Conservation (phyloP, 2,113 vertebrate species). For the Cariama cristata region DNA sequence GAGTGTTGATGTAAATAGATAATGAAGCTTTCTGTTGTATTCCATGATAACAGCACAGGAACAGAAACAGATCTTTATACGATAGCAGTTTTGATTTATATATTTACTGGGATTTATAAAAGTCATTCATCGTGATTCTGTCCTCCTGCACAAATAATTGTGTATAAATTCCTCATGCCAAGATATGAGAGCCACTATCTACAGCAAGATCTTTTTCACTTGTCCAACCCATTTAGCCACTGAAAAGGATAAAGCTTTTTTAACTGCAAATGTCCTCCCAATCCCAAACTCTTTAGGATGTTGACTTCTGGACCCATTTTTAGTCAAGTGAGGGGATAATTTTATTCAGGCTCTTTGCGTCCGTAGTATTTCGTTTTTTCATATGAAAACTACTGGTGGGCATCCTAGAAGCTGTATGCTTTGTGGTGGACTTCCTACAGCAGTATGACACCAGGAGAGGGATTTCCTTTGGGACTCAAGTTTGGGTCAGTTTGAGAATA, state of each 20-base stretch:
- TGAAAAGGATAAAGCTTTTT: background rate
- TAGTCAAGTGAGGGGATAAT: background rate
- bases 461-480: background rate
- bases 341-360: background rate
- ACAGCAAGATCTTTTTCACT: background rate
- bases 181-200: background rate
- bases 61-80: background rate
- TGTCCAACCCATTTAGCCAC: background rate
- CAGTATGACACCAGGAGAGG: background rate
- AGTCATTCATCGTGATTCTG: background rate
- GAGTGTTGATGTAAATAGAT: conserved; percentile 49
- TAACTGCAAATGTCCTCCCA: background rate
- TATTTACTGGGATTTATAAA: background rate
- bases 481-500: background rate
- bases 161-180: background rate
- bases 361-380: background rate
- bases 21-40: conserved; percentile 39
- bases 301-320: background rate
- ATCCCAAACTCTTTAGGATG: background rate
- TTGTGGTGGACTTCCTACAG: background rate
- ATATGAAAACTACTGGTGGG: background rate
- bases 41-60: background rate
- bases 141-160: background rate
- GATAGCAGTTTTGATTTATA: conserved; percentile 4
- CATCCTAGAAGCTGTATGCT: background rate